Base-by-base conservation (phyloP, 2,113 vertebrate species). In the Halcyon malimbica region DNA sequence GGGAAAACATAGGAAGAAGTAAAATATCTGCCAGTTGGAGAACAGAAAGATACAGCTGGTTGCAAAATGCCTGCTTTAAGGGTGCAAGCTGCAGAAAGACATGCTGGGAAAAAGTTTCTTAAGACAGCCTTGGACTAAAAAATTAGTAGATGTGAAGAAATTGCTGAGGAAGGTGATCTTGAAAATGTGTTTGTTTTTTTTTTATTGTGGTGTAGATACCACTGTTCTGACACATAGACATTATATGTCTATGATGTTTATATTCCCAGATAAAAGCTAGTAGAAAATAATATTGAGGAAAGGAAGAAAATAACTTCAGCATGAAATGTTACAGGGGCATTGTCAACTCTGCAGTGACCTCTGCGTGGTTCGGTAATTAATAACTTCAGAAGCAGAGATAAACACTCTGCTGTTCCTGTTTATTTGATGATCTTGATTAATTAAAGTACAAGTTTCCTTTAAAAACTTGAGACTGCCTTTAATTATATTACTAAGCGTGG, bases 1-100 rank as follows among this genome's bases (percentile, higher is more conserved):
- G 74, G 62, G 81, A 89, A 96, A 96, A 95, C 91, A 93, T 19
- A 71, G 77, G 89, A 95, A 91, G 80, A 96, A 96, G 94, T 94
- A 82, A 93, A 96, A 79, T 95, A 92, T 92, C 91, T 92, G 81
- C 92, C 96, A 93, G 69, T 62, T 94, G 91, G 83, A 91, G 89
- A 95, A 83, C 67, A 87, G 86, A 87, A 92, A 73, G 92, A 87
- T 94, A 91, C 83, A 97, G 86, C 89, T 96, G 94, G 86, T 73
- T 95, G 70, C 74, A 96, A 95, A 97, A 92, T 70, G 86, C 62
- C 73, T 92, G 48, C 73, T 82, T 75, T 73, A 89, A 92, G 77
- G 65, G 63, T 90, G 73, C 65, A 71, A 89, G 62, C 39, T 84
- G 29, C 44, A 93, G 69, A 79, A 92, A 73, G 74, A 69, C 74